phyloP scores from a whole-genome alignment of 2,113 vertebrate genomes.

The Vidua macroura region DNA sequence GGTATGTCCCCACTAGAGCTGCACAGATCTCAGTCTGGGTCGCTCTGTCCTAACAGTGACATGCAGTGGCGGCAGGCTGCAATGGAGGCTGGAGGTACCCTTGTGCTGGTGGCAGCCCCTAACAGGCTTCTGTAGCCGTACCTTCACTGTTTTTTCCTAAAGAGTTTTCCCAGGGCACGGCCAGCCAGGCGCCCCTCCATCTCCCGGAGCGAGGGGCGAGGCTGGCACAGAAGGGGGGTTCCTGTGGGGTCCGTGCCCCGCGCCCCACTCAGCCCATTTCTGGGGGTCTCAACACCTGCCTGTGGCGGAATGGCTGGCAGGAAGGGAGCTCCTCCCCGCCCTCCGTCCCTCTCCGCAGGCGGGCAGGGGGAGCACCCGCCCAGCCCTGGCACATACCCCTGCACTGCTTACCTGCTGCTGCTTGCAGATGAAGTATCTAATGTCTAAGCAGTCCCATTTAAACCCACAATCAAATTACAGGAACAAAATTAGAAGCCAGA shows the following conservation, averaged over 20 bases:
- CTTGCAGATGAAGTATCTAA: background rate
- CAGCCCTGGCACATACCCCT: background rate
- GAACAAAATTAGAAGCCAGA: constrained; percentile 63
- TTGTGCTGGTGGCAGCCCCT: background rate
- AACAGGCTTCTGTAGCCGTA: rapidly evolving
- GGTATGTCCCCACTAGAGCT: background rate
- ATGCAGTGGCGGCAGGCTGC: constrained; percentile 20
- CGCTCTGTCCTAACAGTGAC: constrained; percentile 43
- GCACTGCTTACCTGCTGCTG: constrained; percentile 13
- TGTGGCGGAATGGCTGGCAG: background rate
- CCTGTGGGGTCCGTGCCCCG: rapidly evolving
- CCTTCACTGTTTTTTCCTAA: background rate
- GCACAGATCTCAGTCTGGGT: background rate
- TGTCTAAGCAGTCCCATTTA: constrained; percentile 34
- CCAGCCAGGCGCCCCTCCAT: background rate
- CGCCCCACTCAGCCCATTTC: background rate
- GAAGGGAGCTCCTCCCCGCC: background rate
- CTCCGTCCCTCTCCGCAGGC: background rate
- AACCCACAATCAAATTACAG: constrained; percentile 56
- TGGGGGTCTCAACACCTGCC: background rate
- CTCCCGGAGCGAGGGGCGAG: rapidly evolving
- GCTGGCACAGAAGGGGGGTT: background rate
- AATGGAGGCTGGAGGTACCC: background rate
- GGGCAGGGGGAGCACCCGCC: background rate
- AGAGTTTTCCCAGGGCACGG: rapidly evolving